Percentiles rank a stretch among this genome's conserved stretches.
phyloP scores from a whole-genome alignment of 2,797 vertebrate genomes.

The Pipistrellus pipistrellus region DNA sequence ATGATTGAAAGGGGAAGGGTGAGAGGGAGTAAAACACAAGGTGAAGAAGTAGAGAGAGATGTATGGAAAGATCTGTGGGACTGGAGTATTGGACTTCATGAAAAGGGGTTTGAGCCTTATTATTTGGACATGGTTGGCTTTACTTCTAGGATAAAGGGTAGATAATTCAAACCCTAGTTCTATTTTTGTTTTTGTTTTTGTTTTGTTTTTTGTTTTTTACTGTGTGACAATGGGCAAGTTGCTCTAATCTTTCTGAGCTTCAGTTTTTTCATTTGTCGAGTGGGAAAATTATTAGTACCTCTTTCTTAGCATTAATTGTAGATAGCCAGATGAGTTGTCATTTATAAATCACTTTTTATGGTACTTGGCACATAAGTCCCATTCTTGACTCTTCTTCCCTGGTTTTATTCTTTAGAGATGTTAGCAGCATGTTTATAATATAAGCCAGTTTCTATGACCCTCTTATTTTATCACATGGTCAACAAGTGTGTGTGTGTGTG shows the following conservation, averaged over 20 bases:
- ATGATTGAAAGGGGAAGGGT: not conserved
- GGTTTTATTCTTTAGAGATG: constrained; percentile 52
- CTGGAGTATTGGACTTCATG: not conserved
- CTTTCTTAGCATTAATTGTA: constrained; percentile 53
- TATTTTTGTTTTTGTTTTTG: not conserved
- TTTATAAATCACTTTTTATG: constrained; percentile 64
- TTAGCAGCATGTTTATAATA: constrained; percentile 55
- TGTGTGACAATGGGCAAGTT: constrained; percentile 10
- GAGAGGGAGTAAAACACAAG: not conserved
- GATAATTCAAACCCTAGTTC: not conserved
- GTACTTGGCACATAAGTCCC: constrained; percentile 39
- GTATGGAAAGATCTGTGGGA: not conserved
- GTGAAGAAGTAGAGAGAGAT: not conserved
- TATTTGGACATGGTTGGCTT: constrained; percentile 33
- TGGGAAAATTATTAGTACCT: constrained; percentile 46
- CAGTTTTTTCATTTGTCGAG: constrained; percentile 36
- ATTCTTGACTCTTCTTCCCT: constrained; percentile 43
- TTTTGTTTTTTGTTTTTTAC: not conserved
- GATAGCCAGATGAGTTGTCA: not conserved
- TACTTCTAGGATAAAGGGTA: not conserved
- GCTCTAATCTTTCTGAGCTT: constrained; percentile 46
- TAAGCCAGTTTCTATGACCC: constrained; percentile 44
- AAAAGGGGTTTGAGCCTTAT: not conserved
- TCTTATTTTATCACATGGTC: constrained; percentile 1
- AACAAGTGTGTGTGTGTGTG: too few relatives aligned